A percentile compares a stretch with the other conserved stretches of the same genome.
Conservation (phyloP, 2,888 invertebrate genomes). For the Scaptomyza tumidula region DNA sequence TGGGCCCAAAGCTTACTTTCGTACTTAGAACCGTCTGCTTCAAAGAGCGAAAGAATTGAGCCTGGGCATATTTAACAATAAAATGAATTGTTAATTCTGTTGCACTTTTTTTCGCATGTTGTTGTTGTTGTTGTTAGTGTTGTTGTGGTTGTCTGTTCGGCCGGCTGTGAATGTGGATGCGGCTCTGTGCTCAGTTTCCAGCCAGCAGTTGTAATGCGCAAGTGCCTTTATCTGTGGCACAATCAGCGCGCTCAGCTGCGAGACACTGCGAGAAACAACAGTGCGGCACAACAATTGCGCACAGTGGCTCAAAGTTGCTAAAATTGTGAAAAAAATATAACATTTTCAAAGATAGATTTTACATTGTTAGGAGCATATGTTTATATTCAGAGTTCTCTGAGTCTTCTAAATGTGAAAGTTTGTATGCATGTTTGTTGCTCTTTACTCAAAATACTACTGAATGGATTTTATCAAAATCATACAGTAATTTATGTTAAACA, state of each 20-base stretch:
- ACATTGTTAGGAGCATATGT: no score
- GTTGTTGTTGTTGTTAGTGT: slow-evolving; percentile 22
- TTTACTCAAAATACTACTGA: no score
- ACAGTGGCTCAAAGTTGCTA: slow-evolving; percentile 37
- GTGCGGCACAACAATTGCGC: slow-evolving; percentile 14
- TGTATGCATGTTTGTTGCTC: no score
- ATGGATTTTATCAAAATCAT: no score
- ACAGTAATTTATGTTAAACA: no score
- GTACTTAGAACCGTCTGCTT: slow-evolving; percentile 45
- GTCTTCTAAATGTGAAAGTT: no score
- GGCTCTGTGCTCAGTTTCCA: slow-evolving; percentile 37
- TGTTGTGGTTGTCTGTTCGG: slow-evolving; percentile 31
- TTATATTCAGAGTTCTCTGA: no score
- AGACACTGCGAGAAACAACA: slow-evolving; percentile 21
- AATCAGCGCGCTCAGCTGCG: slow-evolving; percentile 63
- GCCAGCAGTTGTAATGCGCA: slow-evolving; percentile 70
- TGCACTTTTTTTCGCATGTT: slow-evolving; percentile 64
- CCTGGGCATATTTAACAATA: slow-evolving; percentile 74
- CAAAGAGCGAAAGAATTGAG: slow-evolving; percentile 2
- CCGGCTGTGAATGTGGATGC: slow-evolving; percentile 29
- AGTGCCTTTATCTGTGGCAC: slow-evolving; percentile 79
- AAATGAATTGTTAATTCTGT: slow-evolving; percentile 79
- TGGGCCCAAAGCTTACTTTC: slow-evolving; percentile 40
- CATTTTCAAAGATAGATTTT: no score
- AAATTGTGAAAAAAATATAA: not conserved